Base-by-base conservation (phyloP, 2,888 invertebrate species). In the Drosophila meridiana region DNA sequence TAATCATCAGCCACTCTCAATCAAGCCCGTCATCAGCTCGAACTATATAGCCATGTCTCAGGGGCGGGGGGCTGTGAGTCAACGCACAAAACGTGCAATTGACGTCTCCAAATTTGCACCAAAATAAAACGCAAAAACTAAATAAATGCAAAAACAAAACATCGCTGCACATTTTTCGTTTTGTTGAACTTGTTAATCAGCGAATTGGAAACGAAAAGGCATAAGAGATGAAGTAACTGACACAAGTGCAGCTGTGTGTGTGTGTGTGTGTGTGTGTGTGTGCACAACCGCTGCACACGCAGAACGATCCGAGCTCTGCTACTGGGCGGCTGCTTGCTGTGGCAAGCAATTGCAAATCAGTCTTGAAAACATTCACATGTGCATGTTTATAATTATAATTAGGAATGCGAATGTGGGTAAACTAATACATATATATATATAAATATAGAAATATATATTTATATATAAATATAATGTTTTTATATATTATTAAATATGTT, bases 141-240 rank as follows among this genome's bases (percentile, higher is more conserved):
- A 28, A 14, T 4, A 36, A 36, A 38, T 53, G 14, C 62, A 72
- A 90, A 85, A 83, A 72, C n/a, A 58, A 36, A 43, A 43, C 14
- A 26, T 88, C 74, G 56, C 69, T 73, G 83, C 86, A 75, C 64
- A 76, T 80, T 75, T 70, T 78, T 72, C 63, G 74, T 80, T 80
- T 72, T 83, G 87, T 73, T 90, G 86, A 90, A 87, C 90, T 86
- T 86, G 86, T 86, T 86, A 90, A 86, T 90, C 86, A 86, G 88
- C 90, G 89, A 86, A 90, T 87, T 90, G 86, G 86, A 86, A 86
- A 85, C 90, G 72, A 89, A 87, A 87, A 87, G 75, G 78, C 82
- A 87, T 84, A 89, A 87, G 73, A 84, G 80, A 84, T 82, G 85
- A 82, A 87, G 90, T 82, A 89, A 89, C 85, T 76, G 74, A 87